A percentile compares a stretch with the other conserved stretches of the same genome.
Evolutionary conservation across 2,113 vertebrate species (phyloP).

Genomic region (Oxygymnocypris stewartii): DNA sequence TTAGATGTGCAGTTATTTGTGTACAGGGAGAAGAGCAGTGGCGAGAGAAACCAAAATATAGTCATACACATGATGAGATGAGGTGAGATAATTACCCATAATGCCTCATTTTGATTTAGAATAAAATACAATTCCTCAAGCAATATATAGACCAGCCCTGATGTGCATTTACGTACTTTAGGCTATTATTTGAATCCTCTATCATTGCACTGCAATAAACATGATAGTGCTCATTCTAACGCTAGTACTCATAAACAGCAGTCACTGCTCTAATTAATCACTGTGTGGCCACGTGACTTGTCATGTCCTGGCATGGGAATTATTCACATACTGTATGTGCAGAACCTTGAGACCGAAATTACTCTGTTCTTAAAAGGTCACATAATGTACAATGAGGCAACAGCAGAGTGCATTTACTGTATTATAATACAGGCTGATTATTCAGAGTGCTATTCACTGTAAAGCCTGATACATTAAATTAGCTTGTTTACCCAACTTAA

Average conservation of each 20-base stretch:
- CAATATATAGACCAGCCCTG: neutral
- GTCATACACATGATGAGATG: neutral
- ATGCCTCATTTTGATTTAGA: neutral
- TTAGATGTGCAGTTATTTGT: too few relatives aligned
- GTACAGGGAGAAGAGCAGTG: too few relatives aligned
- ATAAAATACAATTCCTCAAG: neutral
- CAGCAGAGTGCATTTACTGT: conserved; percentile 3
- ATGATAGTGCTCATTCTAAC: neutral
- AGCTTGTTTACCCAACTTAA: neutral
- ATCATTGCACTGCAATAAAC: neutral
- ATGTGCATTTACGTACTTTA: neutral
- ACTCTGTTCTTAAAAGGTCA: conserved; percentile 31
- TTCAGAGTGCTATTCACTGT: neutral
- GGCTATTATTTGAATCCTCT: neutral
- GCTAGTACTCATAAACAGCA: neutral
- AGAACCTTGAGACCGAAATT: neutral
- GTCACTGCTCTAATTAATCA: conserved; percentile 19
- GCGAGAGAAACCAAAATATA: neutral
- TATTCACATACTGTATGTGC: conserved; percentile 22
- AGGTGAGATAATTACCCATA: neutral
- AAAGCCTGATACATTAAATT: neutral
- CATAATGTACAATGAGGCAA: neutral
- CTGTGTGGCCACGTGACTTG: conserved; percentile 3
- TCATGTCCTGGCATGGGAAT: neutral
- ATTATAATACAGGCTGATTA: neutral